Evolutionary conservation across 2,797 vertebrate species (phyloP), one percentile per base, ranked within the genome.

Genomic region (Cynodonichthys magdalenae): DNA sequence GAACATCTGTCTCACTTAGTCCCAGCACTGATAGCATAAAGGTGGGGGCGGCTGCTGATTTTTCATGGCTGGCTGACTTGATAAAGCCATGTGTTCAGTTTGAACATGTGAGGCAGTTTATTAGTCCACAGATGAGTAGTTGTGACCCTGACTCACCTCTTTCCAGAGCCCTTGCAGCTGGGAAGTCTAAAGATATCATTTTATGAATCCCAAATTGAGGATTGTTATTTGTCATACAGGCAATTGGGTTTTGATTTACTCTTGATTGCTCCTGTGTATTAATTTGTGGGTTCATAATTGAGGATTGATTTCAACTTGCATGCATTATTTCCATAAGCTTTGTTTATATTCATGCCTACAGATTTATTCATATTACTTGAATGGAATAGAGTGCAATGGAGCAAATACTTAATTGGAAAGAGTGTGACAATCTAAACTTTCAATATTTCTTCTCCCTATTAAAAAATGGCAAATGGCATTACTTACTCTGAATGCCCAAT

Each of bases 1-100:
- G 86, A 93, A 93, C 93, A 94, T 94, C 92, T 94, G 93, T 92
- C 87, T 84, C 84, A 89, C 87, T 91, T 89, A 81, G 79, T 84
- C 82, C 75, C 71, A 27, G 77, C 84, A 76, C 77, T 73, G 86
- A 85, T 87, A 76, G 88, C 80, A 82, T 69, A 69, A 88, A 87
- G 76, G 79, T 46, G 56, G 58, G 64, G 63, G 66, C 79, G 36
- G 61, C 69, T 58, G 77, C 83, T 87, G 89, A 79, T 79, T 82
- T 77, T 91, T 89, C 86, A 92, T 75, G 90, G 88, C 86, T 91
- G 87, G 83, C 49, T 87, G 83, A 62, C 79, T 89, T 89, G 88
- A 93, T 91, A 87, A 93, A 85, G 84, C 83, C 70, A 61, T 75
- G 80, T 84, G 86, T 85, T 89, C 79, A 56, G 77, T 77, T 80